Percentiles rank a stretch among this genome's conserved stretches.
These are phyloP conservation scores for Fistularia commersonii DNA, from an alignment of 2,797 vertebrate genomes.

Conservation along the genomic window DNA sequence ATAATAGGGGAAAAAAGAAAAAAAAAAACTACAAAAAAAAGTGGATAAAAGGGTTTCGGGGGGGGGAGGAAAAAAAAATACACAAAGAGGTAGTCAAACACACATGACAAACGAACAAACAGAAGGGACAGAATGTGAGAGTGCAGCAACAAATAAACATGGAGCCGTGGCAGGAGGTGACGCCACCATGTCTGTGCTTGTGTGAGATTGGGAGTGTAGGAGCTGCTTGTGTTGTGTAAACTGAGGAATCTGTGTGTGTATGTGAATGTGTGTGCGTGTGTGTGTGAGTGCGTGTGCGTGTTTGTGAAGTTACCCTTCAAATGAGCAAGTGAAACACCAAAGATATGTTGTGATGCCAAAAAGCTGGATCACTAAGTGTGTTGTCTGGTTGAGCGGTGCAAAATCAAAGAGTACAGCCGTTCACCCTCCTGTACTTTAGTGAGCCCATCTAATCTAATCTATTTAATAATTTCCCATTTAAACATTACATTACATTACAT, in stretches of 20 bases:
- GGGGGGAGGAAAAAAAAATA: slow-evolving; percentile 37
- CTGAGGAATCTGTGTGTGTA: slow-evolving; percentile 42
- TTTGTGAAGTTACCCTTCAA: slow-evolving; percentile 44
- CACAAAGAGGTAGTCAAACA: slow-evolving; percentile 50
- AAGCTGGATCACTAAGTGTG: slow-evolving; percentile 52
- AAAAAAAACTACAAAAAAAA: slow-evolving; percentile 49
- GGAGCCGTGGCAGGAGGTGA: slow-evolving; percentile 59
- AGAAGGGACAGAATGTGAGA: slow-evolving; percentile 65
- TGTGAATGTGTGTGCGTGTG: slow-evolving; percentile 3
- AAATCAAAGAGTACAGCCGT: not conserved
- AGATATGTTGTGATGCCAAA: slow-evolving; percentile 32
- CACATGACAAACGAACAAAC: slow-evolving; percentile 60
- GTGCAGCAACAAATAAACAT: slow-evolving; percentile 66
- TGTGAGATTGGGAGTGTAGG: slow-evolving; percentile 42
- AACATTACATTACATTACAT: no score
- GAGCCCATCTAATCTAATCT: no score
- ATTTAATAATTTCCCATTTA: no score
- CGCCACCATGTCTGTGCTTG: slow-evolving; percentile 34
- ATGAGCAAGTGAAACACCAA: slow-evolving; percentile 50
- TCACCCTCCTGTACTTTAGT: no score
- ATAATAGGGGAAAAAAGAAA: slow-evolving; percentile 35
- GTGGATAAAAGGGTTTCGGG: slow-evolving; percentile 34
- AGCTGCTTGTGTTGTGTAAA: slow-evolving; percentile 58
- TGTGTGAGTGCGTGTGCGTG: no score
- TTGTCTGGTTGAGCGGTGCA: slow-evolving; percentile 21